Evolutionary conservation across 1,140 invertebrate species (phyloP).

Genomic region (Drosophila rhopaloa): DNA sequence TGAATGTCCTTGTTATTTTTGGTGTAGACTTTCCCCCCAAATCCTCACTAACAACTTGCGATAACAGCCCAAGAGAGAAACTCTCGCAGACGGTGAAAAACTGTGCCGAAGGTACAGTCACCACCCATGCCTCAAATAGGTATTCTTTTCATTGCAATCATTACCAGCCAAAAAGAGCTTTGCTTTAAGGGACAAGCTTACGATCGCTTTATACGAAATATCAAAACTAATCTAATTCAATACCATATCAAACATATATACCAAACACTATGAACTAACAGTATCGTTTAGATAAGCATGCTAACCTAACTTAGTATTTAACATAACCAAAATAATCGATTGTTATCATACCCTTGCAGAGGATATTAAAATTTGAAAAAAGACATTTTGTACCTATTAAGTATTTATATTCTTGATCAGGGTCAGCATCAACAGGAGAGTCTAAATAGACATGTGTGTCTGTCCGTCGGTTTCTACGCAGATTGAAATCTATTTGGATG

Average conservation of each 20-base stretch:
- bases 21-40: constrained; percentile 16
- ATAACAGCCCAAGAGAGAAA: constrained; percentile 16
- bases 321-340: not conserved
- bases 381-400: no score
- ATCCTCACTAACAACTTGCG: constrained; percentile 34
- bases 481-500: no score
- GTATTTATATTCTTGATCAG: no score
- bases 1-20: constrained; percentile 45
- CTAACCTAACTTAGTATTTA: constrained; percentile 4
- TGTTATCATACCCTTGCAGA: not conserved
- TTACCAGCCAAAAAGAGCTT: constrained; percentile 44
- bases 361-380: no score
- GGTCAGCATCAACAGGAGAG: no score
- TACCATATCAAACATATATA: constrained; percentile 30
- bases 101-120: constrained; percentile 13
- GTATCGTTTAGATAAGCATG: constrained; percentile 17
- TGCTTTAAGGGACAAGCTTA: constrained; percentile 71
- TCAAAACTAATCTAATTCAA: constrained; percentile 3
- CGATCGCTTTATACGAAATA: constrained; percentile 59
- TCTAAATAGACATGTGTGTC: no score
- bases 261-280: constrained; percentile 4
- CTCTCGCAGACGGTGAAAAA: constrained; percentile 5
- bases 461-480: no score
- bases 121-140: constrained; percentile 14
- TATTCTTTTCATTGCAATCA: constrained; percentile 37